These are phyloP conservation scores for Trichonephila inaurata DNA, from an alignment of 1,140 invertebrate species.

Conservation along the genomic window DNA sequence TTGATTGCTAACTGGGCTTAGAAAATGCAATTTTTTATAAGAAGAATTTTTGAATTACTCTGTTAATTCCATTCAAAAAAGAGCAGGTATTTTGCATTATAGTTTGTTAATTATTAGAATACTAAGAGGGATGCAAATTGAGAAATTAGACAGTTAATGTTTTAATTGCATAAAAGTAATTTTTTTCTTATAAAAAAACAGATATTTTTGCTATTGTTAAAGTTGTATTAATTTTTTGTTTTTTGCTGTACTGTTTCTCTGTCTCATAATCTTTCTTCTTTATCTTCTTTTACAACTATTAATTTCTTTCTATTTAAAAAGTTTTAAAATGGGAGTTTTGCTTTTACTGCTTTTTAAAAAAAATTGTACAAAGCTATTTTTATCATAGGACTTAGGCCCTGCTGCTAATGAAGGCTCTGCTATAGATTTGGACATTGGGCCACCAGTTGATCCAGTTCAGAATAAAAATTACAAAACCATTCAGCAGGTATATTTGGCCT, in stretches of 20 bases:
- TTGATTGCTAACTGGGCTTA: too few species aligned
- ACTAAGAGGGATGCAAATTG: too few species aligned
- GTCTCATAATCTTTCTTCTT: neutral
- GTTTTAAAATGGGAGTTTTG: conserved; percentile 27
- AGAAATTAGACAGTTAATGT: too few species aligned
- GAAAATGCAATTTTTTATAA: too few species aligned
- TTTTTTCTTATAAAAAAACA: too few species aligned
- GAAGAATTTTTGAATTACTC: too few species aligned
- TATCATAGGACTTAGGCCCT: conserved; percentile 71
- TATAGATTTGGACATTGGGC: conserved; percentile 88
- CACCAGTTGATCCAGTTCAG: conserved; percentile 87
- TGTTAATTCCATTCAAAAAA: too few species aligned
- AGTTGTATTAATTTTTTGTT: too few species aligned
- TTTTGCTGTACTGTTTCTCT: neutral
- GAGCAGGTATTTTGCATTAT: too few species aligned
- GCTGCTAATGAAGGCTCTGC: conserved; percentile 84
- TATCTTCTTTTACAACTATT: neutral
- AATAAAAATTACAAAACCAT: conserved; percentile 92
- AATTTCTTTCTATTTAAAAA: conserved; percentile 9
- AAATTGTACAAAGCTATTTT: conserved; percentile 46
- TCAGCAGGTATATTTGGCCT: conserved; percentile 83
- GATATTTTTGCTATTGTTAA: too few species aligned
- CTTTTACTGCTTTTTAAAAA: neutral
- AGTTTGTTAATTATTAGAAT: too few species aligned
- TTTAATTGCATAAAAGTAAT: too few species aligned